These are phyloP conservation scores for Tupaia chinensis DNA, from an alignment of 2,113 vertebrate species.

Conservation along the genomic window DNA sequence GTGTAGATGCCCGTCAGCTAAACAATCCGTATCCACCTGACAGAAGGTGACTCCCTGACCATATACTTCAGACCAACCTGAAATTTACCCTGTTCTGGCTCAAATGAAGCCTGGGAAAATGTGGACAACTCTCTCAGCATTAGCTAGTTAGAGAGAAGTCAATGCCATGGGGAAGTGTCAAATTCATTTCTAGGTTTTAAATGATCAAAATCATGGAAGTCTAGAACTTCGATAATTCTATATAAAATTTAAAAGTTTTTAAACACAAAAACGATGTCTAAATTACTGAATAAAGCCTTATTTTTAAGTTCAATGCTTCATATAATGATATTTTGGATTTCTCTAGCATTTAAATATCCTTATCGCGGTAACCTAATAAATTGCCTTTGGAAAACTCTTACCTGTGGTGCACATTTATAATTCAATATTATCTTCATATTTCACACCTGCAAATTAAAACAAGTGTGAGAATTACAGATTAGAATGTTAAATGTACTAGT, in stretches of 20 bases:
- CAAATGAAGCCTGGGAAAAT: background rate
- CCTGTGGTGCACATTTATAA: background rate
- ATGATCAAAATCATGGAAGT: background rate
- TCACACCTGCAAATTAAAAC: background rate
- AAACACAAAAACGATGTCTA: background rate
- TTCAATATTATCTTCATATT: background rate
- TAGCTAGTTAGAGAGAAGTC: background rate
- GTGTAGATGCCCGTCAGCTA: accelerated
- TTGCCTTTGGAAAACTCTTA: background rate
- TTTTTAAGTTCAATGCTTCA: background rate
- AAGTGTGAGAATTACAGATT: background rate
- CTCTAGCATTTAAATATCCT: background rate
- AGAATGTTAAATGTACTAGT: background rate
- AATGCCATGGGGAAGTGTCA: background rate
- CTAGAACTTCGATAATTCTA: background rate
- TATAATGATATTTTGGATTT: background rate
- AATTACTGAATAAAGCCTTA: background rate
- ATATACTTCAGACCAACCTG: background rate
- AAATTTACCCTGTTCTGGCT: background rate
- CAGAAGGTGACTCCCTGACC: background rate
- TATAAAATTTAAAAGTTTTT: background rate
- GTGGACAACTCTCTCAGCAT: background rate
- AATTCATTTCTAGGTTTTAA: background rate
- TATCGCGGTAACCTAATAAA: background rate
- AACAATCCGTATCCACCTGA: accelerated